Evolutionary conservation across 2,113 vertebrate species (phyloP).

Genomic region (Nothoprocta perdicaria): DNA sequence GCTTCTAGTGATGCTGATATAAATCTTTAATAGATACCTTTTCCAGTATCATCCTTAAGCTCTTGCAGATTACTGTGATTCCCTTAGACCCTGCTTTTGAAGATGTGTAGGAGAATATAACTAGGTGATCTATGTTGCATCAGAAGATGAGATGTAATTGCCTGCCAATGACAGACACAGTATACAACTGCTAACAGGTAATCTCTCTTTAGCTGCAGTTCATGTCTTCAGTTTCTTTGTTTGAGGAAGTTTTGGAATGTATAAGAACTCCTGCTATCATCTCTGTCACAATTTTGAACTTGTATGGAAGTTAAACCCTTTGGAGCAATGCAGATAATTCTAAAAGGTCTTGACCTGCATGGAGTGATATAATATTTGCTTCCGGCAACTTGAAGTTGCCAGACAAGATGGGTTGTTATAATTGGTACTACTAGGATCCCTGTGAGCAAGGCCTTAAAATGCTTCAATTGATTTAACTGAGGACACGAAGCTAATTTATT

Average conservation of each 20-base stretch:
- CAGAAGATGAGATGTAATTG: slow-evolving; percentile 40
- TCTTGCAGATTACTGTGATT: background rate
- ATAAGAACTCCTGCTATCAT: background rate
- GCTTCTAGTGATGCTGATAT: background rate
- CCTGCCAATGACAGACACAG: background rate
- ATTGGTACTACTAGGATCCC: background rate
- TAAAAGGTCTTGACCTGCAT: background rate
- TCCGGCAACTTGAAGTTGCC: background rate
- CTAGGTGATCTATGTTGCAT: background rate
- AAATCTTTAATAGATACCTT: background rate
- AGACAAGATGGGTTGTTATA: background rate
- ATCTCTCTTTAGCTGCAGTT: slow-evolving; percentile 3
- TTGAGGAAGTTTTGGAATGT: background rate
- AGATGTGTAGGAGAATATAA: slow-evolving; percentile 1
- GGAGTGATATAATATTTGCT: background rate
- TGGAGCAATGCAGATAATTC: background rate
- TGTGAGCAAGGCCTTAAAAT: accelerated
- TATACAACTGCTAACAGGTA: slow-evolving; percentile 8
- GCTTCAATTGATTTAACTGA: background rate
- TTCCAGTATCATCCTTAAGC: background rate
- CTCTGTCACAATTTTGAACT: background rate
- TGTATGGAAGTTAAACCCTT: background rate
- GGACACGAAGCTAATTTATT: background rate
- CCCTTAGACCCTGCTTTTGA: slow-evolving; percentile 5
- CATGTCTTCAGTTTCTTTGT: background rate